phyloP scores from a whole-genome alignment of 2,113 vertebrate species.

The Penelope pileata region DNA sequence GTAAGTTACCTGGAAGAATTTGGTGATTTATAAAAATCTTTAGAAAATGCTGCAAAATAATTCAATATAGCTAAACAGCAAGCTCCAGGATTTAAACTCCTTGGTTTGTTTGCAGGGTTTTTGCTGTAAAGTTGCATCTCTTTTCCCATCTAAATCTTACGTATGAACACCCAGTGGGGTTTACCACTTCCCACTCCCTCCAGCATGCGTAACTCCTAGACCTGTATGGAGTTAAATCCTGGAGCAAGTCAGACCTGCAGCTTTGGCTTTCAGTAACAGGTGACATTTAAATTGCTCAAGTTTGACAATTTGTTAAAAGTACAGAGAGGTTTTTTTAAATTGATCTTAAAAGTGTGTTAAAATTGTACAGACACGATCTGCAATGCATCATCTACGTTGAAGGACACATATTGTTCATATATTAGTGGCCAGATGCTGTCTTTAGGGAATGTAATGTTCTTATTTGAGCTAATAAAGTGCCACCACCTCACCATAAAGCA shows the following conservation, averaged over 20 bases:
- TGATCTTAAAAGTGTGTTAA: not conserved
- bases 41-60: not conserved
- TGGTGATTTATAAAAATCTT: not conserved
- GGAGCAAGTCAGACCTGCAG: slow-evolving; percentile 48
- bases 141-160: slow-evolving; percentile 35
- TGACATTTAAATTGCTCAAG: slow-evolving; percentile 36
- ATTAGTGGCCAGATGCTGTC: slow-evolving; percentile 76
- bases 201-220: slow-evolving; percentile 50
- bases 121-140: slow-evolving; percentile 59
- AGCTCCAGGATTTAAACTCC: slow-evolving; percentile 68
- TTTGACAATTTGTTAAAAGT: slow-evolving; percentile 39
- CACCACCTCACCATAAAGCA: slow-evolving; percentile 47
- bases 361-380: not conserved
- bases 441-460: slow-evolving; percentile 77
- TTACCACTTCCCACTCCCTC: slow-evolving; percentile 36
- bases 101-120: slow-evolving; percentile 48
- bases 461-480: slow-evolving; percentile 57
- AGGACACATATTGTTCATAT: slow-evolving; percentile 23
- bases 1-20: not conserved
- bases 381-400: not conserved
- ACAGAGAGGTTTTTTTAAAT: slow-evolving; percentile 54
- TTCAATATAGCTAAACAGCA: not conserved
- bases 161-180: not conserved
- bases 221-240: slow-evolving; percentile 66
- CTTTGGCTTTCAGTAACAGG: slow-evolving; percentile 35